Base-by-base conservation (phyloP, 2,888 invertebrate genomes). In the Rhabditoides inermis region DNA sequence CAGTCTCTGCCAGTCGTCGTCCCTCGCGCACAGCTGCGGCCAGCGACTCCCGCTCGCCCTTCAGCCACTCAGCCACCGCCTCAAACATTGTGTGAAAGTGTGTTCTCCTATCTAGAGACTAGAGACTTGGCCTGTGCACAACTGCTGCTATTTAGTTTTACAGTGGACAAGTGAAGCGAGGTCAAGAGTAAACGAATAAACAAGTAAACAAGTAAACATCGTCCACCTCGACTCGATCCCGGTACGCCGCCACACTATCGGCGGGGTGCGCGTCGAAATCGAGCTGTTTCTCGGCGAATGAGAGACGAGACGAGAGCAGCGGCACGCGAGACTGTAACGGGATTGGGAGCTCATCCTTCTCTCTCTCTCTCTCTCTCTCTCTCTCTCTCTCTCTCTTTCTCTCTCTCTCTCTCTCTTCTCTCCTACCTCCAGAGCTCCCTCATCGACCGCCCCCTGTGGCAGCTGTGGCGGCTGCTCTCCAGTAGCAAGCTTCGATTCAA, bases 1-100 rank as follows among this genome's bases (percentile, higher is more conserved):
- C 75, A n/a, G 47, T 57, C 26, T 69, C 56, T 1, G 75, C 73
- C 47, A 74, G 51, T 26, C 53, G 47, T 35, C 67, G 49, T 36
- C 72, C 72, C 15, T 63, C 68, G 28, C 57, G 59, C n/a, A 73
- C 58, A 1, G 70, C 49, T 10, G 58, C 62, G 39, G 70, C 69
- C 5, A 72, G 51, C 6, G 57, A 47, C 1, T 60, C 56, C 10
- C 61, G 57, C 22, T 56, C 47, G 20, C 51, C 53, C 45, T 20
- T 51, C 40, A 55, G 36, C 60, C 61, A 67, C 25, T 46, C 36
- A 22, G 42, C 49, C 18, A 55, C 44, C 32, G 40, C 46, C 62
- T 60, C 27, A 28, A 61, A 44, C 5, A 26, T 15, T 23, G 18
- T 53, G 10, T 53, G n/a, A n/a, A n/a, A n/a, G n/a, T n/a, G n/a